Evolutionary conservation across 2,888 invertebrate species (phyloP).

Genomic region (Hydrotaea diabolus): DNA sequence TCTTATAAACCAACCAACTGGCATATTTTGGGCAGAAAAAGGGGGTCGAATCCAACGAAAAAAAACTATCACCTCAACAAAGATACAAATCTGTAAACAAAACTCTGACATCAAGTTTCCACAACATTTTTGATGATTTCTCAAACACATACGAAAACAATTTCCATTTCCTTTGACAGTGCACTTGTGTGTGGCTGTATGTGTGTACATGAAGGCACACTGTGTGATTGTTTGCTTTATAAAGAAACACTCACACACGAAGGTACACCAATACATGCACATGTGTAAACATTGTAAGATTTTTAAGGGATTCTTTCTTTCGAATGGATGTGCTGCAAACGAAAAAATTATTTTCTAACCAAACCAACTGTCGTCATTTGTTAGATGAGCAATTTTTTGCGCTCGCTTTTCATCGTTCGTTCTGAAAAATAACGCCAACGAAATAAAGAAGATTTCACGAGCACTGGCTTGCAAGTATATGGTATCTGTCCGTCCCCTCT

Average conservation of each 20-base stretch:
- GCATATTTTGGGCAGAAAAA: neutral
- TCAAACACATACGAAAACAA: slow-evolving; percentile 7
- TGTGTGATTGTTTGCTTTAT: neutral
- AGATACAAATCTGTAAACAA: slow-evolving; percentile 13
- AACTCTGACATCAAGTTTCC: neutral
- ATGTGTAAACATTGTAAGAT: slow-evolving; percentile 11
- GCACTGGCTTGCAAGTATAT: neutral
- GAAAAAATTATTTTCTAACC: slow-evolving; percentile 50
- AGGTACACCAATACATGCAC: neutral
- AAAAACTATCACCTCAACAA: neutral
- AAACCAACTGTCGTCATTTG: slow-evolving; percentile 49
- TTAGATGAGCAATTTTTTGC: slow-evolving; percentile 1
- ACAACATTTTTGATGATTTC: slow-evolving; percentile 2
- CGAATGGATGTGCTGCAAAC: slow-evolving; percentile 1
- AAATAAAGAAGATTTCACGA: slow-evolving; percentile 20
- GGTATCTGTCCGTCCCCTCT: neutral
- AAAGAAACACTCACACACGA: neutral
- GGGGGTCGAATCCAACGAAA: neutral
- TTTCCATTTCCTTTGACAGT: slow-evolving; percentile 8
- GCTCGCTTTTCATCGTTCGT: neutral
- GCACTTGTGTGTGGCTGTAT: neutral
- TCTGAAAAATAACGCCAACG: neutral
- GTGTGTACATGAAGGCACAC: neutral
- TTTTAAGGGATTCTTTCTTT: slow-evolving; percentile 5
- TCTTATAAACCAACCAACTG: too few relatives aligned